phyloP scores from a whole-genome alignment of 2,113 vertebrate species.

The Stigmatopora argus region DNA sequence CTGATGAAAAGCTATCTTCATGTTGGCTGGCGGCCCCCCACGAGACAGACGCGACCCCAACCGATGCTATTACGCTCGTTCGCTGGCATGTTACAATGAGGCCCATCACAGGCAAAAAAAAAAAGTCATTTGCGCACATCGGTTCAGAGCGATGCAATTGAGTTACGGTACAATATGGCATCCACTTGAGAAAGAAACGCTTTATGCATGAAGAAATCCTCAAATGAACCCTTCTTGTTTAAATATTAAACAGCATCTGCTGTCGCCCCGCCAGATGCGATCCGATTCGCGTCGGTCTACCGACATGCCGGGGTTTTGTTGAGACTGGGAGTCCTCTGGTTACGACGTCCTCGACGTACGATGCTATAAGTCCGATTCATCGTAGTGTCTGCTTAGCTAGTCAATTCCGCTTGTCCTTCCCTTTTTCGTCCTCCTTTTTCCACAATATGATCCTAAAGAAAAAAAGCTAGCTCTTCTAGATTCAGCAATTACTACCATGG shows the following conservation, averaged over 20 bases:
- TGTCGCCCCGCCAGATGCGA: not conserved
- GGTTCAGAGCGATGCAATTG: not conserved
- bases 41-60: slow-evolving; percentile 1
- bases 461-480: no score
- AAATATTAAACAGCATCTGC: slow-evolving; percentile 2
- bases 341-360: no score
- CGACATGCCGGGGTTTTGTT: no score
- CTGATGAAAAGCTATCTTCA: slow-evolving; percentile 17
- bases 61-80: slow-evolving; percentile 31
- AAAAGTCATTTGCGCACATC: not conserved
- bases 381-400: no score
- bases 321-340: no score
- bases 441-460: no score
- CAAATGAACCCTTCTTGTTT: not conserved
- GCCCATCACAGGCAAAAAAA: slow-evolving; percentile 1
- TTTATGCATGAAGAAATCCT: not conserved
- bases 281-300: no score
- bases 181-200: not conserved
- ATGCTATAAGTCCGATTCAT: no score
- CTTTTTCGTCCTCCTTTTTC: no score
- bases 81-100: slow-evolving; percentile 6
- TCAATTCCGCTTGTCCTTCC: no score
- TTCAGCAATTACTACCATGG: no score
- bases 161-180: not conserved
- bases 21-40: slow-evolving; percentile 16